Evolutionary conservation across 1,140 invertebrate genomes (phyloP).

Genomic region (Heterodera schachtii): DNA sequence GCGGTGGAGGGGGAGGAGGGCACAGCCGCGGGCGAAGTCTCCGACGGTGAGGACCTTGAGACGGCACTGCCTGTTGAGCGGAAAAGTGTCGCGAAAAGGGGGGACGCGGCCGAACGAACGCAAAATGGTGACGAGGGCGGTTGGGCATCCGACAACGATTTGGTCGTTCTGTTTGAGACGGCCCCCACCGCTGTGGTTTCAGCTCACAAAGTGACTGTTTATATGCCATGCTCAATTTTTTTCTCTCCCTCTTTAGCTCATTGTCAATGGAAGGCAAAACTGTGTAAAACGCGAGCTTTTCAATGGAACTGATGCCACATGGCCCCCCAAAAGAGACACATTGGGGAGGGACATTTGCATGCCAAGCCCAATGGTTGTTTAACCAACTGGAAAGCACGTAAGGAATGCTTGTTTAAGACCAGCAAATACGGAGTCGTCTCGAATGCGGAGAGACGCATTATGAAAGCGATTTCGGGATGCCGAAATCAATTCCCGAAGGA

Average conservation of each 20-base stretch:
- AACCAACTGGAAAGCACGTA: background rate
- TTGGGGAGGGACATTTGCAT: background rate
- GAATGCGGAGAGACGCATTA: background rate
- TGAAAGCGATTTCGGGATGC: slow-evolving; percentile 4
- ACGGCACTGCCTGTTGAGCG: background rate
- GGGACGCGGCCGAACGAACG: background rate
- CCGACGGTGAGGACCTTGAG: slow-evolving; percentile 8
- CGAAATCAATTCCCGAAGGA: background rate
- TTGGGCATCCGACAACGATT: slow-evolving; percentile 14
- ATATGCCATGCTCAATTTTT: background rate
- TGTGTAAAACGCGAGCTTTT: no score
- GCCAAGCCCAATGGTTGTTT: background rate
- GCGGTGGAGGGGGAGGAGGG: background rate
- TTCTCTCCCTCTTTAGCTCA: background rate
- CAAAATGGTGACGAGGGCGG: background rate
- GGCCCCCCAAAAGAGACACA: background rate
- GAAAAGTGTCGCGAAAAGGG: background rate
- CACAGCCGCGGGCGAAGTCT: background rate
- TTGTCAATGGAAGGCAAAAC: no score
- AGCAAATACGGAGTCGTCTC: background rate
- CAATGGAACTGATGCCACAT: background rate
- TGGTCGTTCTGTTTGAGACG: slow-evolving; percentile 16
- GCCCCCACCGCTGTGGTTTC: background rate
- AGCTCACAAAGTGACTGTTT: background rate
- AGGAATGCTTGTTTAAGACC: slow-evolving; percentile 2